Evolutionary conservation across 2,797 vertebrate genomes (phyloP).

Genomic region (Crenichthys baileyi): DNA sequence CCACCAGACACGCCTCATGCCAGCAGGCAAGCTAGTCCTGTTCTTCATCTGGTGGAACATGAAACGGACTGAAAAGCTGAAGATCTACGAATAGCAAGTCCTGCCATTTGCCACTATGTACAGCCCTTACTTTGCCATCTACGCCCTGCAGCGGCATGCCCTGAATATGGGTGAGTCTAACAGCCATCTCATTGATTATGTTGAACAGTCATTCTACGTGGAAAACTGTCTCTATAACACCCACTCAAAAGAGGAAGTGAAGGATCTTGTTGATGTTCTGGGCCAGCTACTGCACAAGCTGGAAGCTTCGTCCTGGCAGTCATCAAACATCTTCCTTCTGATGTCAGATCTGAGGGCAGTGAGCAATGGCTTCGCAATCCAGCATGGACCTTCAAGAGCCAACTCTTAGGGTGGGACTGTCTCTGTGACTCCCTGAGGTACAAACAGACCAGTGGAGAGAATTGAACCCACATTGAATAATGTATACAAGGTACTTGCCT

Average conservation of each 20-base stretch:
- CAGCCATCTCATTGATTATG: neutral
- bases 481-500: constrained; percentile 23
- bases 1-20: neutral
- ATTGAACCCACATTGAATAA: constrained; percentile 19
- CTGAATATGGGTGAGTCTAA: neutral
- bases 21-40: neutral
- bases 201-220: constrained; percentile 19
- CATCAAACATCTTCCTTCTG: neutral
- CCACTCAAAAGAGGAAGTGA: neutral
- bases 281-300: neutral
- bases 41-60: neutral
- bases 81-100: constrained; percentile 17
- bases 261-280: neutral
- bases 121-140: constrained; percentile 15
- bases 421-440: constrained; percentile 18
- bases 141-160: too few relatives aligned
- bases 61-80: neutral
- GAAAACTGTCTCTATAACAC: constrained; percentile 18
- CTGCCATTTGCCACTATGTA: constrained; percentile 10
- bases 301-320: neutral
- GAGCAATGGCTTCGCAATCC: constrained; percentile 17
- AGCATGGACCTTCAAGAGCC: constrained; percentile 13
- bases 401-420: constrained; percentile 15
- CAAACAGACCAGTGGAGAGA: constrained; percentile 1
- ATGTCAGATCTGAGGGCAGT: neutral